These are phyloP conservation scores for Monomorium pharaonis DNA, from an alignment of 1,140 invertebrate species.

Conservation along the genomic window DNA sequence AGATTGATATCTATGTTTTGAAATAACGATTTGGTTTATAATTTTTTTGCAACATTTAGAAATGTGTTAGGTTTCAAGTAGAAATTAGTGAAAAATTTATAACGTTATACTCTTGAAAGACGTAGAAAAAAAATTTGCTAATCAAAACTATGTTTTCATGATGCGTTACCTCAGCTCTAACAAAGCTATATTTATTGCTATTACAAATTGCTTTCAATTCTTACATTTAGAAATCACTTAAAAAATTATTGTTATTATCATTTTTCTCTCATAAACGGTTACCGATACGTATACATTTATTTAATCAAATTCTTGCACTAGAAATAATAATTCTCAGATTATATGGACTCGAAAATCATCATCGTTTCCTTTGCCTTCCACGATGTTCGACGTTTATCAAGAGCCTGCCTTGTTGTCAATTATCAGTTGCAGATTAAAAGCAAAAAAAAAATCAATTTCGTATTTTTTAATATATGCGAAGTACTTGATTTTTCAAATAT, in stretches of 20 bases:
- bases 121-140: not conserved
- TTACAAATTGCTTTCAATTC: not conserved
- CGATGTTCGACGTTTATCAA: constrained; percentile 55
- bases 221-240: constrained; percentile 4
- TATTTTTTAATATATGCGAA: not conserved
- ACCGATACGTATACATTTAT: not conserved
- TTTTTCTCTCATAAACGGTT: not conserved
- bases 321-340: constrained; percentile 12
- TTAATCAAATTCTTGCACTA: constrained; percentile 4
- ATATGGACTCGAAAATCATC: not conserved
- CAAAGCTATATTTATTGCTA: too few relatives aligned
- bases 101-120: not conserved
- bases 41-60: not conserved
- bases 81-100: not conserved
- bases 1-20: not conserved
- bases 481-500: not conserved
- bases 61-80: not conserved
- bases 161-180: not conserved
- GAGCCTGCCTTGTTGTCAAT: not conserved
- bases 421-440: not conserved
- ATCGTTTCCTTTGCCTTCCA: constrained; percentile 2
- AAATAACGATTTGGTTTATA: not conserved
- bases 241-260: not conserved
- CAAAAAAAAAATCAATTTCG: not conserved
- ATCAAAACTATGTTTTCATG: not conserved